Conservation (phyloP, 2,113 vertebrate species). For the Cyprinus carpio region DNA sequence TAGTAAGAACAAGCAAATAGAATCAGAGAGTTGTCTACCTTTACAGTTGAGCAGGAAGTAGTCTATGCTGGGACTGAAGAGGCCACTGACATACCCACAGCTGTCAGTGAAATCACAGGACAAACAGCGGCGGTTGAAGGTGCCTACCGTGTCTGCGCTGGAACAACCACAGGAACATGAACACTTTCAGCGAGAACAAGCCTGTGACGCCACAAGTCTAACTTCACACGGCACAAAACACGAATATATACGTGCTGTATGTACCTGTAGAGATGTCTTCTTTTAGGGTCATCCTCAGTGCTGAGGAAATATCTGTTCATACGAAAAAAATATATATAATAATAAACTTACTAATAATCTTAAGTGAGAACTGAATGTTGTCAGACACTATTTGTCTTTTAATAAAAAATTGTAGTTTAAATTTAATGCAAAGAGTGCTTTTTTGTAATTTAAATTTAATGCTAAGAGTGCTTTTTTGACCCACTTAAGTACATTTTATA, state of each 20-base stretch:
- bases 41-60: slow-evolving; percentile 89
- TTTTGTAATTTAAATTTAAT: background rate
- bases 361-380: too few relatives aligned
- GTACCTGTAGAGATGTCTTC: slow-evolving; percentile 92
- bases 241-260: background rate
- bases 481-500: background rate
- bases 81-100: slow-evolving; percentile 87
- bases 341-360: too few relatives aligned
- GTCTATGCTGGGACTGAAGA: slow-evolving; percentile 84
- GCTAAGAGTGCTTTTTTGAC: background rate
- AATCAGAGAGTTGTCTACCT: slow-evolving; percentile 72
- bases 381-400: too few relatives aligned
- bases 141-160: slow-evolving; percentile 88
- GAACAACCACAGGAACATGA: background rate
- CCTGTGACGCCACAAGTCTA: background rate
- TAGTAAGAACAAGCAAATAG: background rate
- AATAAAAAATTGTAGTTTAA: too few relatives aligned
- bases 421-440: too few relatives aligned
- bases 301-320: slow-evolving; percentile 89
- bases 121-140: slow-evolving; percentile 90
- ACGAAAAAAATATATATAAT: background rate
- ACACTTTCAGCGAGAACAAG: background rate
- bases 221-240: background rate
- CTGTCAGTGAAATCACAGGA: slow-evolving; percentile 86
- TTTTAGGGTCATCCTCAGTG: slow-evolving; percentile 88